These are phyloP conservation scores for Anthopleura xanthogrammica DNA, from an alignment of 92 coral and sea anemone species.

Conservation along the genomic window DNA sequence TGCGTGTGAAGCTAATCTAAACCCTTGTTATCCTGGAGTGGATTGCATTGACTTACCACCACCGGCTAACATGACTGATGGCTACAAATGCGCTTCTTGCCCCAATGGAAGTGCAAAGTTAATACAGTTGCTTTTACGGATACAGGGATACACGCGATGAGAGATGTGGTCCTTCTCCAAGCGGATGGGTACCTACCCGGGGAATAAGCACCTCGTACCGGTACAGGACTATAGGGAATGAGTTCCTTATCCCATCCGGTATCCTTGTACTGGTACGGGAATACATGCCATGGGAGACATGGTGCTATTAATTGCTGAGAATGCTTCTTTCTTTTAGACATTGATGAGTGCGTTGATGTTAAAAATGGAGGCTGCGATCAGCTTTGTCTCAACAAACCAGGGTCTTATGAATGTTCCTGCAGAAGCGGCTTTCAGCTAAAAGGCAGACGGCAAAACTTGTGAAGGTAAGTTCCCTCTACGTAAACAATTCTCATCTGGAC, in stretches of 20 bases:
- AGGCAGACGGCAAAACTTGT: slow-evolving; percentile 25
- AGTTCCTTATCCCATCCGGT: no score
- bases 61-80: slow-evolving; percentile 53
- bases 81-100: slow-evolving; percentile 75
- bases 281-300: no score
- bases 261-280: no score
- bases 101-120: slow-evolving; percentile 39
- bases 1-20: slow-evolving; percentile 61
- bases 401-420: slow-evolving; percentile 51
- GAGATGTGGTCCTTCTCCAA: no score
- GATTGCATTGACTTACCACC: slow-evolving; percentile 58
- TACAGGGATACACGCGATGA: no score
- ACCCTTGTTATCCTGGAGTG: slow-evolving; percentile 77
- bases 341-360: slow-evolving; percentile 45
- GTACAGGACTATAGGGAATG: no score
- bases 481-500: no score
- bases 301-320: no score
- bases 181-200: no score
- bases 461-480: slow-evolving; percentile 32
- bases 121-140: no score
- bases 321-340: slow-evolving; percentile 21
- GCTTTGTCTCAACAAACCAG: slow-evolving; percentile 48
- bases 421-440: slow-evolving; percentile 37
- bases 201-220: no score
- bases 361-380: slow-evolving; percentile 27